phyloP scores from a whole-genome alignment of 1,140 invertebrate species.

The Papilio machaon region DNA sequence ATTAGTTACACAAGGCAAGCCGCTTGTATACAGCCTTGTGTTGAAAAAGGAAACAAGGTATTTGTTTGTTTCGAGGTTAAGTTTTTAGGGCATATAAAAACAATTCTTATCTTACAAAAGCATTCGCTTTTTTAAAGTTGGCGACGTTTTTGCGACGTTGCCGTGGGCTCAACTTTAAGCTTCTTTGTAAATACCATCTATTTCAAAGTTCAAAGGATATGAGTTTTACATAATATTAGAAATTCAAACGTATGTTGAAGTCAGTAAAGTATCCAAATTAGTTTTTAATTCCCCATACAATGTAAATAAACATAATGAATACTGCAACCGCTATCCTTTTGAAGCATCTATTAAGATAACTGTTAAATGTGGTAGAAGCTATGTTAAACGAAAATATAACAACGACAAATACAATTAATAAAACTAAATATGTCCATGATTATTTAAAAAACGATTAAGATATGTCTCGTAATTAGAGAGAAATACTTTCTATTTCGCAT shows the following conservation, averaged over 20 bases:
- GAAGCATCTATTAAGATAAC: too few relatives aligned
- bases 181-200: constrained; percentile 1
- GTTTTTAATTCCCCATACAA: too few relatives aligned
- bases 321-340: too few relatives aligned
- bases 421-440: too few relatives aligned
- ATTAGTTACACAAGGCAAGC: background rate
- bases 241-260: background rate
- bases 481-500: background rate
- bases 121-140: constrained; percentile 8
- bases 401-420: too few relatives aligned
- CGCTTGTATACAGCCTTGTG: background rate
- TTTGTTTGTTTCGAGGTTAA: background rate
- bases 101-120: background rate
- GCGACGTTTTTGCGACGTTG: constrained; percentile 12
- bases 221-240: background rate
- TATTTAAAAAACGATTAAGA: too few relatives aligned
- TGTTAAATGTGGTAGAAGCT: too few relatives aligned
- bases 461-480: background rate
- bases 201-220: background rate
- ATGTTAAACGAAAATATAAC: too few relatives aligned
- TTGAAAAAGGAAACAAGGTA: background rate
- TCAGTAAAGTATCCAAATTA: too few relatives aligned
- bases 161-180: background rate
- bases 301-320: too few relatives aligned
- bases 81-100: background rate